Base-by-base conservation (phyloP, 1,140 invertebrate genomes). In the Maniola jurtina region DNA sequence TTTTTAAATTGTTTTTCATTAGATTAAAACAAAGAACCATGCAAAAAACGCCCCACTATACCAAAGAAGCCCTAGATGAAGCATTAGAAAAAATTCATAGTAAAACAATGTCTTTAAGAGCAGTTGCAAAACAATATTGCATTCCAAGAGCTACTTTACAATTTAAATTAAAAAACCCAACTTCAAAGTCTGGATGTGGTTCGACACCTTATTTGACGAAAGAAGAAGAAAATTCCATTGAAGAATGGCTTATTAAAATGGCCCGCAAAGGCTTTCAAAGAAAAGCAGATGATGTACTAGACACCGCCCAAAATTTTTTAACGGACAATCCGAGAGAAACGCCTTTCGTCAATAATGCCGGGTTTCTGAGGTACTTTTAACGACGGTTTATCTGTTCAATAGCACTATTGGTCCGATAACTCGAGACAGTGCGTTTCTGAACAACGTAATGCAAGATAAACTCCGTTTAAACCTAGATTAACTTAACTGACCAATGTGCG, bases 331-430 rank as follows among this genome's bases (percentile, higher is more conserved):
- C 62, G 16, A 25, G 62, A 6, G 11, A 4, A 15, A 64, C 10
- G 15, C 55, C 62, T n/a, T n/a, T n/a, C n/a, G n/a, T n/a, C n/a
- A n/a, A n/a, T 64, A 48, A 36, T n/a, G 61, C 59, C 62, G 57
- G 61, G 33, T 72, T 62, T 66, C 58, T 66, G 25, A 63, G 57
- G 62, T 15, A 15, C 60, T 72, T 72, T 63, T 63, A 69, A 33
- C 62, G 48, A 63, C 15, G 63, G n/a, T n/a, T n/a, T n/a, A n/a
- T n/a, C n/a, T n/a, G n/a, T n/a, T n/a, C 47, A 66, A 73, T 45
- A 66, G 66, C 55, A 35, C 61, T 9, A 66, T 73, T 42, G 25
- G 47, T 35, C 45, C 64, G 45, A 34, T 62, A 40, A 68, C 62
- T 47, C 55, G 42, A 52, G 65, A 66, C 45, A 50, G 40, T 59